Percentiles rank a stretch among this genome's conserved stretches.
phyloP scores from a whole-genome alignment of 2,113 vertebrate species.

The Nanorana parkeri region DNA sequence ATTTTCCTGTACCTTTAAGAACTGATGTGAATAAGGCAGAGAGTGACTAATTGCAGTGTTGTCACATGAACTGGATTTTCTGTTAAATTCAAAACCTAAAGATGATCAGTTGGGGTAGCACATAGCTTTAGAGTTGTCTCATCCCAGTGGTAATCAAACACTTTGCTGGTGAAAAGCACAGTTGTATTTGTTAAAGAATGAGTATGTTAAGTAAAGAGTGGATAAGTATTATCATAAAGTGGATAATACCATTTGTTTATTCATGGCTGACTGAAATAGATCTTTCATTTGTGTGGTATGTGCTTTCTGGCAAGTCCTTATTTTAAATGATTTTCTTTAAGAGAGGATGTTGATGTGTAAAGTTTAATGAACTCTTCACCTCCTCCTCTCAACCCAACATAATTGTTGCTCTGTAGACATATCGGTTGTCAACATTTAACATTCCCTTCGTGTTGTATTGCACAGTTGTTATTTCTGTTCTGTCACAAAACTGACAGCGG shows the following conservation, averaged over 20 bases:
- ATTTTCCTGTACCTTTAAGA: no score
- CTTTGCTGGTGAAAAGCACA: no score
- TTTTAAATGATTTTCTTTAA: constrained; percentile 1
- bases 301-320: neutral
- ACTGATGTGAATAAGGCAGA: no score
- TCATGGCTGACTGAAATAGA: neutral
- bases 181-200: no score
- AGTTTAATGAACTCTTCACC: constrained; percentile 20
- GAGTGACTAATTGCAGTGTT: no score
- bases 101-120: no score
- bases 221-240: no score
- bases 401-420: constrained; percentile 46
- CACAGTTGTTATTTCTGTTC: constrained; percentile 20
- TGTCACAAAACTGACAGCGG: constrained; percentile 29
- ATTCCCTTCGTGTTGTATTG: constrained; percentile 39
- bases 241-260: neutral
- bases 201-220: no score
- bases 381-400: constrained; percentile 9
- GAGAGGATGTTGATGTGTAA: neutral
- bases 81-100: no score
- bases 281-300: constrained; percentile 7
- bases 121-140: no score
- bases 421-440: constrained; percentile 39
- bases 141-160: no score
- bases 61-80: no score